Percentiles rank a stretch among this genome's conserved stretches.
Conservation (phyloP, 1,140 invertebrate genomes). For the Lordiphosa mommai region DNA sequence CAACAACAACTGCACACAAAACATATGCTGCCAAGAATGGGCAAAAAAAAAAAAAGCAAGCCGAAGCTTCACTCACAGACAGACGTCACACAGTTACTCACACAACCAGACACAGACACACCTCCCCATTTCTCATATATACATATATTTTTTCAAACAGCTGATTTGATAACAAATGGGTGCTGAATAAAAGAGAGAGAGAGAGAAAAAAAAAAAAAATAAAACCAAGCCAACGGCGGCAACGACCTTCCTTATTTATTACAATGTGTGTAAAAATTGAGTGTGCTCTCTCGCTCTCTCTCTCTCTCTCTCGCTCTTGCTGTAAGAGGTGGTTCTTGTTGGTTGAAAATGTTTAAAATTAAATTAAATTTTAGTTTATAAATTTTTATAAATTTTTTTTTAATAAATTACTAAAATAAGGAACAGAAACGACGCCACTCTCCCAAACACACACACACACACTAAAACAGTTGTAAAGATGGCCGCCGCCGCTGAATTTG, state of each 20-base stretch:
- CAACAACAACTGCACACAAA: conserved; percentile 33
- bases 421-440: conserved; percentile 2
- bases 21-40: conserved; percentile 55
- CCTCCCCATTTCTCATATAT: conserved; percentile 45
- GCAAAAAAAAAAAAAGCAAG: no score
- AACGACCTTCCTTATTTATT: conserved; percentile 79
- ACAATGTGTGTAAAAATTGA: conserved; percentile 69
- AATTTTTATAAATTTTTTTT: no score
- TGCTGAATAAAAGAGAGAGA: conserved; percentile 52
- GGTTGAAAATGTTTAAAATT: neutral
- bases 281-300: conserved; percentile 31
- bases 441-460: conserved; percentile 12
- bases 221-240: conserved; percentile 46
- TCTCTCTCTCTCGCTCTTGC: conserved; percentile 16
- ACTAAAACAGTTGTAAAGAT: conserved; percentile 65
- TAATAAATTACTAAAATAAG: no score
- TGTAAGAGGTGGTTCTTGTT: no score
- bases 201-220: conserved; percentile 24
- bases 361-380: neutral
- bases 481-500: conserved; percentile 75
- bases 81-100: conserved; percentile 24
- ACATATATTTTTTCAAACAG: conserved; percentile 31
- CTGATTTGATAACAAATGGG: conserved; percentile 65
- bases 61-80: conserved; percentile 48
- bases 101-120: conserved; percentile 28